These are phyloP conservation scores for Cataglyphis cursor DNA, from an alignment of 2,888 invertebrate species.

Conservation along the genomic window DNA sequence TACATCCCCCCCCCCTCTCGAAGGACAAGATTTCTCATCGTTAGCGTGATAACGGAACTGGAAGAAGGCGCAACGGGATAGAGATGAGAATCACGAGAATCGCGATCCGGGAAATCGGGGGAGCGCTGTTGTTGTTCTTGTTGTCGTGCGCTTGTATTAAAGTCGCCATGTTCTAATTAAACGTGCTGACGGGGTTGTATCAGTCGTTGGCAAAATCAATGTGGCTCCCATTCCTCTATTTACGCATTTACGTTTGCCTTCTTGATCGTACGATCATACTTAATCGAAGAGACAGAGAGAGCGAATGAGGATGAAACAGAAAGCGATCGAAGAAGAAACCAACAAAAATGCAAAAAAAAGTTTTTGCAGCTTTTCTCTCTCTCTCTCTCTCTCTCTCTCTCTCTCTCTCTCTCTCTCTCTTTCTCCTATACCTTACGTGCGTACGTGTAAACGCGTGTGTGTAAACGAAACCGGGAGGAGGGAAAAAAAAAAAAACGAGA, in stretches of 20 bases:
- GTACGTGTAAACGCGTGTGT: slow-evolving; percentile 32
- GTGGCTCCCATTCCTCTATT: slow-evolving; percentile 68
- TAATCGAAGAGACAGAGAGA: slow-evolving; percentile 18
- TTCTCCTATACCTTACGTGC: background rate
- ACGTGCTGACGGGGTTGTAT: slow-evolving; percentile 86
- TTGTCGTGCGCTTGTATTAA: slow-evolving; percentile 86
- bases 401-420: background rate
- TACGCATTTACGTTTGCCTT: slow-evolving; percentile 52
- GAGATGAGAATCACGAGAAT: slow-evolving; percentile 34
- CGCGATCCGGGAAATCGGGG: slow-evolving; percentile 27
- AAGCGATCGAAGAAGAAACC: slow-evolving; percentile 1
- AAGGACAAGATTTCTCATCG: slow-evolving; percentile 30
- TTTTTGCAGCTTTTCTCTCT: slow-evolving; percentile 5
- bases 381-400: background rate
- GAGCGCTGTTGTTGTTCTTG: slow-evolving; percentile 85
- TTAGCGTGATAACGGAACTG: slow-evolving; percentile 30
- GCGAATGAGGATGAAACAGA: background rate
- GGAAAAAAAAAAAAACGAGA: slow-evolving; percentile 38
- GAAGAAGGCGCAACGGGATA: slow-evolving; percentile 29
- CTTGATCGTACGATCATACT: slow-evolving; percentile 42
- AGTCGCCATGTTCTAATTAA: slow-evolving; percentile 86
- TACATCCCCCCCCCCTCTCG: background rate
- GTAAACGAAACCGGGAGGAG: slow-evolving; percentile 57
- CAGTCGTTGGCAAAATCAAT: slow-evolving; percentile 86
- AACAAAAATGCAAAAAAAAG: background rate